Evolutionary conservation across 1,140 invertebrate genomes (phyloP).

Genomic region (Drosophila ananassae): DNA sequence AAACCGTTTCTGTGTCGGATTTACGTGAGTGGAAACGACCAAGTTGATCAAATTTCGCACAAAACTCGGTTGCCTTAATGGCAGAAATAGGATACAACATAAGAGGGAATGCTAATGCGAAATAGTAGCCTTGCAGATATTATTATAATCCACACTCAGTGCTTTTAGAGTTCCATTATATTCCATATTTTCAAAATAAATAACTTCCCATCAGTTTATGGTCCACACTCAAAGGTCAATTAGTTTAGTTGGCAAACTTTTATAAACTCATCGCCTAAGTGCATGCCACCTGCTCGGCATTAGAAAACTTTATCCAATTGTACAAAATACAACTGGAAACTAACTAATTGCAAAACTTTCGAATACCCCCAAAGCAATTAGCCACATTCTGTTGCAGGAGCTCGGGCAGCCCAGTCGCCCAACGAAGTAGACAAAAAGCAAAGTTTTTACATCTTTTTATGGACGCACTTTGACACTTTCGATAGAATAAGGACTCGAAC

Average conservation of each 20-base stretch:
- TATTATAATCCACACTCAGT: neutral
- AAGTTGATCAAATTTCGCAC: slow-evolving; percentile 1
- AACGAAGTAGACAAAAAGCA: neutral
- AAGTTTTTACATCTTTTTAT: slow-evolving; percentile 10
- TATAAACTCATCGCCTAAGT: slow-evolving; percentile 29
- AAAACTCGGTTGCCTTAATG: neutral
- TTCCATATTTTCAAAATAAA: neutral
- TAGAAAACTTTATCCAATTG: slow-evolving; percentile 31
- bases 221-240: slow-evolving; percentile 12
- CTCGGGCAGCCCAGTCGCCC: neutral
- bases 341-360: slow-evolving; percentile 44
- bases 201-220: neutral
- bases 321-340: slow-evolving; percentile 25
- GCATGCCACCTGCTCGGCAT: slow-evolving; percentile 4
- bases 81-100: neutral
- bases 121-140: neutral
- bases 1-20: neutral
- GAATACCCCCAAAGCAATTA: slow-evolving; percentile 34
- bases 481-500: slow-evolving; percentile 2
- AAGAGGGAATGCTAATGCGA: neutral
- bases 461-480: slow-evolving; percentile 25
- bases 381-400: slow-evolving; percentile 6
- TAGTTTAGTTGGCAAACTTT: slow-evolving; percentile 4
- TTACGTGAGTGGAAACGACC: neutral
- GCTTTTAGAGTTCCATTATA: neutral